These are phyloP conservation scores for Drosophila eohydei DNA, from an alignment of 2,888 invertebrate species.

Conservation along the genomic window DNA sequence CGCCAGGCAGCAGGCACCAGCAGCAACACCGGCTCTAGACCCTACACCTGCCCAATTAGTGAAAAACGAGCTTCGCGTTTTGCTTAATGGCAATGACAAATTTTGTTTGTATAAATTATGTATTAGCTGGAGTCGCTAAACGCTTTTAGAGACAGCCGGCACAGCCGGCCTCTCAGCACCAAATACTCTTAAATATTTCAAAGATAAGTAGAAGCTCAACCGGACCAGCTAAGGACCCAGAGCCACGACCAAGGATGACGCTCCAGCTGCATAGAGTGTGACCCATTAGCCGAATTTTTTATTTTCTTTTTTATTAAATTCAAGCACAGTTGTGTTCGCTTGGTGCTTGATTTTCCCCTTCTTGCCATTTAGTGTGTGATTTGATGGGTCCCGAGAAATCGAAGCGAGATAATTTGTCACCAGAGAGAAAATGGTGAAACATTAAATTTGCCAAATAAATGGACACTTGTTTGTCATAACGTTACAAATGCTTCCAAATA, in stretches of 20 bases:
- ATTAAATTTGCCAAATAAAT: slow-evolving; percentile 80
- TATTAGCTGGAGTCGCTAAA: slow-evolving; percentile 64
- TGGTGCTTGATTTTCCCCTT: slow-evolving; percentile 9
- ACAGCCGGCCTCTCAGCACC: slow-evolving; percentile 33
- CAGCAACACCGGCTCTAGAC: slow-evolving; percentile 30
- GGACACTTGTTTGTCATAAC: slow-evolving; percentile 81
- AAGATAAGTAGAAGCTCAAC: slow-evolving; percentile 65
- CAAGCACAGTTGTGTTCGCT: slow-evolving; percentile 66
- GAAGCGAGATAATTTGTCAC: slow-evolving; percentile 78
- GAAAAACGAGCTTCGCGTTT: slow-evolving; percentile 49
- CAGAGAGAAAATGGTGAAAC: slow-evolving; percentile 73
- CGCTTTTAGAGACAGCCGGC: slow-evolving; percentile 38
- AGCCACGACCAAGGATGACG: slow-evolving; percentile 21
- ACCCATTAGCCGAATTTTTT: slow-evolving; percentile 63
- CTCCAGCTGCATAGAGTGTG: slow-evolving; percentile 52
- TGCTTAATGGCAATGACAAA: slow-evolving; percentile 76
- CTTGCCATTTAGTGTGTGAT: slow-evolving; percentile 21
- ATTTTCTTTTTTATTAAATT: slow-evolving; percentile 56
- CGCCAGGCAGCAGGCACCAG: slow-evolving; percentile 17
- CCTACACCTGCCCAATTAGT: slow-evolving; percentile 74
- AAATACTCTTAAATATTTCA: slow-evolving; percentile 71
- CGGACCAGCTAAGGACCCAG: slow-evolving; percentile 32
- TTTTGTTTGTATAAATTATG: slow-evolving; percentile 74
- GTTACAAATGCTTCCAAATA: slow-evolving; percentile 77
- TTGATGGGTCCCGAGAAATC: slow-evolving; percentile 67